Evolutionary conservation across 2,797 vertebrate genomes (phyloP).

Genomic region (Paramormyrops hopkinsi): DNA sequence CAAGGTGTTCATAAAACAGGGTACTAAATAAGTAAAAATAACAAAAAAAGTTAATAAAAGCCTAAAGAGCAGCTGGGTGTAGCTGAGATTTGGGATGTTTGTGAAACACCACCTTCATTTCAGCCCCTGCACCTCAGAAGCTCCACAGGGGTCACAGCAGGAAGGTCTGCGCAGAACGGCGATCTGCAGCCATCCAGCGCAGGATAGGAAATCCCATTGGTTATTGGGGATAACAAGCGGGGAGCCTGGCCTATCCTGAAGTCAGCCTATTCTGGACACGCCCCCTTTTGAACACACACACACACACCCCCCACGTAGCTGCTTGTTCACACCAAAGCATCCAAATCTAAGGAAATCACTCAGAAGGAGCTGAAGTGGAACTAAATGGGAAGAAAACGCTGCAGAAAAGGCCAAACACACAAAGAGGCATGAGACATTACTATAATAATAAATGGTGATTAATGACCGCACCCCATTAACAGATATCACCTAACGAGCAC

Average conservation of each 20-base stretch:
- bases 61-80: constrained; percentile 11
- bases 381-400: not conserved
- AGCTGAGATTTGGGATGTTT: constrained; percentile 4
- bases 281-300: not conserved
- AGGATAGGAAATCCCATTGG: not conserved
- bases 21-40: constrained; percentile 36
- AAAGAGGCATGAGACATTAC: constrained; percentile 53
- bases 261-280: not conserved
- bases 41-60: not conserved
- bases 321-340: not conserved
- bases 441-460: constrained; percentile 63
- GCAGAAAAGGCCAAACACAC: constrained; percentile 31
- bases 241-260: not conserved
- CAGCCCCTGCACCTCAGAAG: not conserved
- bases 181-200: not conserved
- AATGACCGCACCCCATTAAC: constrained; percentile 70
- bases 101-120: not conserved
- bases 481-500: constrained; percentile 75
- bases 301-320: too few relatives aligned
- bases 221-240: not conserved
- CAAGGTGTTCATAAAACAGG: constrained; percentile 50
- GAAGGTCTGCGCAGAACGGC: not conserved
- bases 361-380: constrained; percentile 26
- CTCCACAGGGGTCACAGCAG: not conserved
- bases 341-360: constrained; percentile 35